These are phyloP conservation scores for Sebastes melanostomus DNA, from an alignment of 2,797 vertebrate species.

Conservation along the genomic window DNA sequence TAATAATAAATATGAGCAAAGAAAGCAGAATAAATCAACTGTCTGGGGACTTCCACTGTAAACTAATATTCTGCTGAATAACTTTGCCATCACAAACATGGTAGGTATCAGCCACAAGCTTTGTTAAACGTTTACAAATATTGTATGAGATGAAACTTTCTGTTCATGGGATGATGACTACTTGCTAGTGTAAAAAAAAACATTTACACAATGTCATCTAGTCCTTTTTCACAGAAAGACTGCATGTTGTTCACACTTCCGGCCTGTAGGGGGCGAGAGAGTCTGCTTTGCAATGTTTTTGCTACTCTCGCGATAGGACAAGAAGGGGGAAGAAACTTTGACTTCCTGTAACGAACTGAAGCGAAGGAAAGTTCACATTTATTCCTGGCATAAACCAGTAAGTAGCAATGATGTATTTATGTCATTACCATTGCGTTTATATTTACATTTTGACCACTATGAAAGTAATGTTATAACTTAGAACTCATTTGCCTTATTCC, in stretches of 20 bases:
- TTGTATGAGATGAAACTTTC: background rate
- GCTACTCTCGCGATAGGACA: rapidly evolving
- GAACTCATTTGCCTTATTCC: background rate
- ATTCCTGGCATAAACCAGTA: rapidly evolving
- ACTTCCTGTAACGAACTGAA: background rate
- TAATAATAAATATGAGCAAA: background rate
- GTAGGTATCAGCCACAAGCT: background rate
- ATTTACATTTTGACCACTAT: no score
- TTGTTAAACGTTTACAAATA: background rate
- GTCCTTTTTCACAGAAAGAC: background rate
- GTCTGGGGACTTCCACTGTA: background rate
- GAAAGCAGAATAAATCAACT: background rate
- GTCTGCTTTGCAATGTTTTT: background rate
- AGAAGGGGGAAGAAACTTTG: background rate
- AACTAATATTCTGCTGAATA: background rate
- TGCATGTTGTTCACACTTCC: background rate
- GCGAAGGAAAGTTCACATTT: background rate
- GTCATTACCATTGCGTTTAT: background rate
- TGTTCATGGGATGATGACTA: background rate
- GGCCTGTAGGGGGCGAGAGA: constrained; percentile 1
- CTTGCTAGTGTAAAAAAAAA: background rate
- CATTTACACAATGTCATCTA: background rate
- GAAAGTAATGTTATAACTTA: background rate
- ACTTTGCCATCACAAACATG: background rate
- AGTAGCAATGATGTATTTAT: background rate